Conservation (phyloP, 2,113 vertebrate genomes). For the Heterotis niloticus region DNA sequence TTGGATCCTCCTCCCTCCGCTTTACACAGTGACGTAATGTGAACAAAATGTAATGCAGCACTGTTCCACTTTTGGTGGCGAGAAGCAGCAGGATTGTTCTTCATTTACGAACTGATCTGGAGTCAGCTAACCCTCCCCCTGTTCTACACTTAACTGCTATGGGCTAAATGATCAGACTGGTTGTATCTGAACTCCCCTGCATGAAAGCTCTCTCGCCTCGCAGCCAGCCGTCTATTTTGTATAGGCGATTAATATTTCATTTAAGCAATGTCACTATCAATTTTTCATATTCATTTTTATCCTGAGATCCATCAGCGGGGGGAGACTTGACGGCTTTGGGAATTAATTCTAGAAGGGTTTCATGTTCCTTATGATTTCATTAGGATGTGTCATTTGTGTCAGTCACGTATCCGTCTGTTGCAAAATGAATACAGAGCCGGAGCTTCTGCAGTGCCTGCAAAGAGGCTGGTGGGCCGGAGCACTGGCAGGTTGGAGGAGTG, state of each 20-base stretch:
- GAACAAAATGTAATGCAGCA: too few relatives aligned
- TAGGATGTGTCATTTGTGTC: conserved; percentile 34
- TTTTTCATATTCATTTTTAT: conserved; percentile 38
- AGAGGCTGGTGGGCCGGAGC: background rate
- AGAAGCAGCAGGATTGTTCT: background rate
- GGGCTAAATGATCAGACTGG: background rate
- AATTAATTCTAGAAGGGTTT: conserved; percentile 39
- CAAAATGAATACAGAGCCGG: conserved; percentile 33
- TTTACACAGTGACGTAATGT: too few relatives aligned
- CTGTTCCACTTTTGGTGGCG: too few relatives aligned
- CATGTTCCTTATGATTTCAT: conserved; percentile 41
- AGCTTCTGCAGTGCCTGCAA: conserved; percentile 12
- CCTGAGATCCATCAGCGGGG: conserved; percentile 25
- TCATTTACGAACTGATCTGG: background rate
- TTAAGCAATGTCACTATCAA: conserved; percentile 36
- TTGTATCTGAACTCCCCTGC: background rate
- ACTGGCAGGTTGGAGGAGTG: background rate
- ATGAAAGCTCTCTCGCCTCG: background rate
- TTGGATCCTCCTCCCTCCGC: too few relatives aligned
- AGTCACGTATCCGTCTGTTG: conserved; percentile 14
- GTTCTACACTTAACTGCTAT: background rate
- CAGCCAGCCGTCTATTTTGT: conserved; percentile 10
- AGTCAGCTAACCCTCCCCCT: background rate
- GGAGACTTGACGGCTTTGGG: conserved; percentile 3
- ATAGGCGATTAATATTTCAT: conserved; percentile 40